Evolutionary conservation across 2,797 vertebrate genomes (phyloP).

Genomic region (Crenuchus spilurus): DNA sequence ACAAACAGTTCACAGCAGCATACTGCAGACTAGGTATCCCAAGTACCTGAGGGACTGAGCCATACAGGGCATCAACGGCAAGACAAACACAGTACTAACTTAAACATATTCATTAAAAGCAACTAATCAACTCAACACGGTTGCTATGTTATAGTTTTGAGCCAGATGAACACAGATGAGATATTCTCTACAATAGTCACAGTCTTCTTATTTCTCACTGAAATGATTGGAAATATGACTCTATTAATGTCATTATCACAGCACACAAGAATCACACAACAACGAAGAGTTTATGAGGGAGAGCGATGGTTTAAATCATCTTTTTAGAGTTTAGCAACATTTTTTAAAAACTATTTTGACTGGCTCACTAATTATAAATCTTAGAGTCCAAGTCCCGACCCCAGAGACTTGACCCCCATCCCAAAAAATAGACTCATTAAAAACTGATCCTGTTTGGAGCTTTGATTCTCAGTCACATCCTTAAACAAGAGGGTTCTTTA

Average conservation of each 20-base stretch:
- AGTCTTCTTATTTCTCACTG: not conserved
- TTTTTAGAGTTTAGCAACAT: constrained; percentile 28
- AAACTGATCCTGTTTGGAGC: not conserved
- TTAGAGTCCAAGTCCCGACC: constrained; percentile 7
- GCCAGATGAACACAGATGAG: not conserved
- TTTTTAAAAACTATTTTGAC: constrained; percentile 5
- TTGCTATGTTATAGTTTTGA: not conserved
- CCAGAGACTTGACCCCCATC: not conserved
- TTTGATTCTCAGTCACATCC: not conserved
- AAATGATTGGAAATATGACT: not conserved
- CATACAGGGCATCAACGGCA: constrained; percentile 65
- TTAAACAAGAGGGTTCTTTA: too few species aligned
- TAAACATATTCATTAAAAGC: too few species aligned
- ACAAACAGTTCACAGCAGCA: not conserved
- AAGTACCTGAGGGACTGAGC: constrained; percentile 63
- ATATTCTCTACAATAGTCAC: not conserved
- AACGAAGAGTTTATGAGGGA: constrained; percentile 55
- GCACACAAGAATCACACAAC: not conserved
- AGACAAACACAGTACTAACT: too few species aligned
- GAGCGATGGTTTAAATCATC: constrained; percentile 61
- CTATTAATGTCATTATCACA: not conserved
- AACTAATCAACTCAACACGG: not conserved
- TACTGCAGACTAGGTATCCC: constrained; percentile 42
- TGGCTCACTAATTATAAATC: constrained; percentile 6
- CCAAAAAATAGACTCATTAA: not conserved